Evolutionary conservation across 2,113 vertebrate species (phyloP).

Genomic region (Delphinapterus leucas): DNA sequence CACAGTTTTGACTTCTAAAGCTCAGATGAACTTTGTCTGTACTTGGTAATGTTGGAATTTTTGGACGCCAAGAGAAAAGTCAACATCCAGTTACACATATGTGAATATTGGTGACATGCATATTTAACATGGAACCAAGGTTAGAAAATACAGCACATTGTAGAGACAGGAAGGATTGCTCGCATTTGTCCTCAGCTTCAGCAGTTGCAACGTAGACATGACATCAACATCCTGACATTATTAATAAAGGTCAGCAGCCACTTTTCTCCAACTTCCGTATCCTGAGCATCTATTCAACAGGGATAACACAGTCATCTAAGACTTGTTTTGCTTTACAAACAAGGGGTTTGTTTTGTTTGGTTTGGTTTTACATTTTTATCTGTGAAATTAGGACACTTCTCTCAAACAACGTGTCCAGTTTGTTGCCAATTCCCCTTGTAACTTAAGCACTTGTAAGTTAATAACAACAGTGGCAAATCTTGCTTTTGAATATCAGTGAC

Average conservation of each 20-base stretch:
- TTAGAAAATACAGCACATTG: background rate
- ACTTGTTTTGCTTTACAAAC: background rate
- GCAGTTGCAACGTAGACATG: background rate
- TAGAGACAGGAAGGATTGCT: conserved; percentile 12
- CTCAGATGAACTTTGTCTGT: background rate
- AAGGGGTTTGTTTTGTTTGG: background rate
- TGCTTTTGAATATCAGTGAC: background rate
- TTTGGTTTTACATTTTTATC: background rate
- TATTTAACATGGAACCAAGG: background rate
- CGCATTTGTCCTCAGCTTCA: background rate
- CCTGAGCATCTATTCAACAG: background rate
- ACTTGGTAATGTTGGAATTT: background rate
- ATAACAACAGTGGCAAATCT: background rate
- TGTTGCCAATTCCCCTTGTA: background rate
- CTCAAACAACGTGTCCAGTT: background rate
- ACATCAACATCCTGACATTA: conserved; percentile 21
- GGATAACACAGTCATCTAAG: background rate
- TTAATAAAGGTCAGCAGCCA: background rate
- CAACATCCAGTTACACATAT: background rate
- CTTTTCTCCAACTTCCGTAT: conserved; percentile 46
- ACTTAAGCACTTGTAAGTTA: background rate
- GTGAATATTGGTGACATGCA: background rate
- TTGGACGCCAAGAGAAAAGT: background rate
- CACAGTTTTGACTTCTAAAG: background rate
- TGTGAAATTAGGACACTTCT: conserved; percentile 14